Percentiles rank a stretch among this genome's conserved stretches.
Evolutionary conservation across 1,140 invertebrate species (phyloP).

Genomic region (Trissolcus basalis): DNA sequence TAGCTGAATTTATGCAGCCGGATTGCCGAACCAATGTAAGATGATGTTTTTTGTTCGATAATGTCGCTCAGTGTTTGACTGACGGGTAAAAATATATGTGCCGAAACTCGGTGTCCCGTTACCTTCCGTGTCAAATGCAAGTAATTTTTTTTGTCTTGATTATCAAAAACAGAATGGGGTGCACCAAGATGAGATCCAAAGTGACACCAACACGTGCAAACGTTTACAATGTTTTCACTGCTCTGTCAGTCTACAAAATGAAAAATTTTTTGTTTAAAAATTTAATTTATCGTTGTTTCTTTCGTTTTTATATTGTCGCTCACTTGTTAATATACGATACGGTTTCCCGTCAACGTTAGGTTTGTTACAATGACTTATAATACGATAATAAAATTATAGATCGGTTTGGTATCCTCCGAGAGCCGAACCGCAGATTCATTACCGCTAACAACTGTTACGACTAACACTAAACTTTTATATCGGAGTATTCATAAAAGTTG

Average conservation of each 20-base stretch:
- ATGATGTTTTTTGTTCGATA: conserved; percentile 20
- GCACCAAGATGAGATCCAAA: background rate
- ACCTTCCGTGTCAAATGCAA: conserved; percentile 36
- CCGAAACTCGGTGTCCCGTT: conserved; percentile 27
- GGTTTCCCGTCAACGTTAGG: background rate
- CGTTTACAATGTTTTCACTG: background rate
- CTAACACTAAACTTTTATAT: conserved; percentile 13
- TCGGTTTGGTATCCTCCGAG: conserved; percentile 9
- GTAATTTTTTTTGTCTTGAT: conserved; percentile 14
- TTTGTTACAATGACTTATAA: conserved; percentile 20
- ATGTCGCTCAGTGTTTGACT: conserved; percentile 10
- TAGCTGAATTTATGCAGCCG: conserved; percentile 27
- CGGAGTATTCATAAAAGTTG: conserved; percentile 6
- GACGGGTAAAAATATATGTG: conserved; percentile 22
- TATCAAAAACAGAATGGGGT: conserved; percentile 7
- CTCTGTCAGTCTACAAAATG: too few relatives aligned
- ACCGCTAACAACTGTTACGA: conserved; percentile 27
- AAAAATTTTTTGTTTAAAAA: too few relatives aligned
- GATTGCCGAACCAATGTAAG: conserved; percentile 9
- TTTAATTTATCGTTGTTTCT: background rate
- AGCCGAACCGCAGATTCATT: conserved; percentile 4
- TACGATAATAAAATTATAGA: conserved; percentile 25
- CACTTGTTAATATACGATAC: background rate
- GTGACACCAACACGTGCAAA: conserved; percentile 16
- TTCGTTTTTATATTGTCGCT: background rate